These are phyloP conservation scores for Apamea monoglypha DNA, from an alignment of 2,888 invertebrate species.

Conservation along the genomic window DNA sequence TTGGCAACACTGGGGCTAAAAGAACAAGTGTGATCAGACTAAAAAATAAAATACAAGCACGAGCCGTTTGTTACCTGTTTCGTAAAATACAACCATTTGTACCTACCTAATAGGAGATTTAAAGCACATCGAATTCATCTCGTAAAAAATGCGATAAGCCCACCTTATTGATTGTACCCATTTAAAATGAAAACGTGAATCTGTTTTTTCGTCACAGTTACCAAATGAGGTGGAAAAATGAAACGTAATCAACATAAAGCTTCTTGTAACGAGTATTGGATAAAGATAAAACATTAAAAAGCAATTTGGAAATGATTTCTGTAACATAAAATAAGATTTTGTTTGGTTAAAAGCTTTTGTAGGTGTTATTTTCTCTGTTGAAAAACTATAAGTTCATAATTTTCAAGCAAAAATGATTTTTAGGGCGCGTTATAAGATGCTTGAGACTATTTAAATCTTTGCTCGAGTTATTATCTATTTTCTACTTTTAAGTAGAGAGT, in stretches of 20 bases:
- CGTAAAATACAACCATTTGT: slow-evolving; percentile 82
- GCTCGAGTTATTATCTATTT: background rate
- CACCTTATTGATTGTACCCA: slow-evolving; percentile 85
- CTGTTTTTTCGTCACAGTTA: slow-evolving; percentile 80
- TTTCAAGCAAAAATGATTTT: background rate
- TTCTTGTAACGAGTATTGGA: slow-evolving; percentile 59
- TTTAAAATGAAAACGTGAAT: slow-evolving; percentile 85
- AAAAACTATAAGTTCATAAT: background rate
- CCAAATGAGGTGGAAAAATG: slow-evolving; percentile 81
- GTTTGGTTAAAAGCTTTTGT: background rate
- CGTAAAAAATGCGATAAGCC: slow-evolving; percentile 85
- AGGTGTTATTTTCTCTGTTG: background rate
- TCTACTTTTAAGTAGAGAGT: background rate
- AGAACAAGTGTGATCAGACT: slow-evolving; percentile 72
- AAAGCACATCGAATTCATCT: slow-evolving; percentile 85
- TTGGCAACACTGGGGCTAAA: slow-evolving; percentile 63
- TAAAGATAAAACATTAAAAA: slow-evolving; percentile 62
- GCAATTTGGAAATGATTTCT: slow-evolving; percentile 50
- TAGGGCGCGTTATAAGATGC: background rate
- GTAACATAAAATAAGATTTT: slow-evolving; percentile 31
- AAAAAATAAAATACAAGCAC: slow-evolving; percentile 69
- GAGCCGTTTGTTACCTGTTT: slow-evolving; percentile 77
- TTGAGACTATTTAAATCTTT: background rate
- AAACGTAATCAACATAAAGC: slow-evolving; percentile 66
- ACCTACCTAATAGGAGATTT: slow-evolving; percentile 82